phyloP scores from a whole-genome alignment of 2,888 invertebrate genomes.

The Cosmia pyralina region DNA sequence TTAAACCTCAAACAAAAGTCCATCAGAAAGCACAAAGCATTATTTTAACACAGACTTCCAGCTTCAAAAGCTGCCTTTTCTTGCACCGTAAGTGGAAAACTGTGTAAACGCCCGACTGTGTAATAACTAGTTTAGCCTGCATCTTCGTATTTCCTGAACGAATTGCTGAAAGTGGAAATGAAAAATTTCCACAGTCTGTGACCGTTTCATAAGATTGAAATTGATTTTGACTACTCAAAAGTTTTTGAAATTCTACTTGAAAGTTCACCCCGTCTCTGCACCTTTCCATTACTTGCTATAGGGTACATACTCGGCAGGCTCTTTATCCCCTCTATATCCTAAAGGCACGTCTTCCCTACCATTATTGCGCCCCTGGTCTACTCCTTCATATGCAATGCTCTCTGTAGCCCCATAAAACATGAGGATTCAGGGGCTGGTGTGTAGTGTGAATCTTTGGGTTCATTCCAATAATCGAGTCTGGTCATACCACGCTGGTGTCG shows the following conservation, averaged over 20 bases:
- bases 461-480: no score
- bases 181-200: slow-evolving; percentile 8
- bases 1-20: slow-evolving; percentile 9
- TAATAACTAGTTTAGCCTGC: slow-evolving; percentile 33
- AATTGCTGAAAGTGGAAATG: slow-evolving; percentile 39
- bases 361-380: no score
- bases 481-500: no score
- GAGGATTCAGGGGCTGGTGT: no score
- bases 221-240: not conserved
- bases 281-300: no score
- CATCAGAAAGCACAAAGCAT: slow-evolving; percentile 7
- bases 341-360: no score
- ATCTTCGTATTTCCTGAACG: slow-evolving; percentile 37
- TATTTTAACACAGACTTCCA: not conserved
- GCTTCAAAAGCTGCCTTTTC: slow-evolving; percentile 3
- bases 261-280: no score
- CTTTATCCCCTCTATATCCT: no score
- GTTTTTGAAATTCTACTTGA: not conserved
- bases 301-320: no score
- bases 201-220: slow-evolving; percentile 1
- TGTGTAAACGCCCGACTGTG: slow-evolving; percentile 24
- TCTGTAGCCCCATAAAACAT: no score
- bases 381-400: no score
- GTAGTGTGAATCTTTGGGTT: no score
- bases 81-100: slow-evolving; percentile 49